These are phyloP conservation scores for Coccyzus lansbergi DNA, from an alignment of 2,797 vertebrate genomes.

Conservation along the genomic window DNA sequence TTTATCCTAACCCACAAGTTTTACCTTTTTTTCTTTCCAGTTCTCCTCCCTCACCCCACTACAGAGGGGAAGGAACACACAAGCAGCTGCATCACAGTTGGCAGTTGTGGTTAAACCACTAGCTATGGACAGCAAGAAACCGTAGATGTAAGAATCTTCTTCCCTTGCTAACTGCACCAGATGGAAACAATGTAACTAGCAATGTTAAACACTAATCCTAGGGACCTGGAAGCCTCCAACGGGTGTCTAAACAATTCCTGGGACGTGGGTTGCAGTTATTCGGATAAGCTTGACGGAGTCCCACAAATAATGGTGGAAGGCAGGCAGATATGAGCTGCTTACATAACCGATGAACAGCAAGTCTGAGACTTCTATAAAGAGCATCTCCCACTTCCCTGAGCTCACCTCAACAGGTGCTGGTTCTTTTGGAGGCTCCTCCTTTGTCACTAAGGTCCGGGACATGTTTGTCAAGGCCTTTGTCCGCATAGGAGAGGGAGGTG, in stretches of 20 bases:
- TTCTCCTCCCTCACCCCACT: too few species aligned
- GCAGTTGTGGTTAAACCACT: too few species aligned
- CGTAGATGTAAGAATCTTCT: not conserved
- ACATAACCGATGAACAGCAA: not conserved
- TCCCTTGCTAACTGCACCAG: not conserved
- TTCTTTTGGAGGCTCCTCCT: slow-evolving; percentile 81
- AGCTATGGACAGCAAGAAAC: not conserved
- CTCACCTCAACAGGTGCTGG: slow-evolving; percentile 77
- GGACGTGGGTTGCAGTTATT: not conserved
- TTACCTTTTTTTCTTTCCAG: too few species aligned
- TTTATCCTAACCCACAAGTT: too few species aligned
- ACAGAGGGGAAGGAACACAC: too few species aligned
- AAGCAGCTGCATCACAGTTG: too few species aligned
- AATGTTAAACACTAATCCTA: not conserved
- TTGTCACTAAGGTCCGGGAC: slow-evolving; percentile 88
- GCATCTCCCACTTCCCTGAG: not conserved
- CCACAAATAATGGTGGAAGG: not conserved
- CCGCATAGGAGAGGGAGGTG: slow-evolving; percentile 70
- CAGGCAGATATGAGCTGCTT: not conserved
- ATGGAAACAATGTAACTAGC: not conserved
- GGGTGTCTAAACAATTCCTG: not conserved
- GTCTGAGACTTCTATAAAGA: not conserved
- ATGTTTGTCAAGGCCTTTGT: slow-evolving; percentile 82
- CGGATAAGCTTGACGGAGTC: not conserved
- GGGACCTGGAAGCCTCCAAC: not conserved